Percentiles rank a stretch among this genome's conserved stretches.
phyloP scores from a whole-genome alignment of 92 coral and sea anemone species.

The Parazoanthus atlanticus region DNA sequence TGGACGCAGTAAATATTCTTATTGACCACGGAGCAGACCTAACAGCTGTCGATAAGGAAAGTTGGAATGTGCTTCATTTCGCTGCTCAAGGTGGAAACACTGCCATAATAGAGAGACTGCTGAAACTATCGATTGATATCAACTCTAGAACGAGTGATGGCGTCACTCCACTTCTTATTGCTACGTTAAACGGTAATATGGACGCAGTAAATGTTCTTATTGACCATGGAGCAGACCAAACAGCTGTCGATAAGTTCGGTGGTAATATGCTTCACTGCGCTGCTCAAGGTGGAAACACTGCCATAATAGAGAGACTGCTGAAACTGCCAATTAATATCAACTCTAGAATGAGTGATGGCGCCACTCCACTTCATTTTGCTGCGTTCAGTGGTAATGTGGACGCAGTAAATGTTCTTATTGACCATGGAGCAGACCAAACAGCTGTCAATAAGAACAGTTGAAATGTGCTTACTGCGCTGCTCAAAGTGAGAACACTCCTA shows the following conservation, averaged over 20 bases:
- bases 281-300: constrained; percentile 32
- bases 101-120: no score
- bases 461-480: background rate
- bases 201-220: constrained; percentile 50
- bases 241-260: constrained; percentile 37
- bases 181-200: constrained; percentile 70
- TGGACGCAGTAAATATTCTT: constrained; percentile 2
- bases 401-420: constrained; percentile 21
- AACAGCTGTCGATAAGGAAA: no score
- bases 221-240: background rate
- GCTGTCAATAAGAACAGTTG: background rate
- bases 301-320: constrained; percentile 1
- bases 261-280: constrained; percentile 37
- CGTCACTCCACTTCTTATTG: constrained; percentile 69
- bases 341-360: background rate
- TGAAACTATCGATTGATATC: no score
- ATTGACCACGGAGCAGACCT: no score
- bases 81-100: no score
- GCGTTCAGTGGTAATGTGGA: constrained; percentile 22
- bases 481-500: background rate
- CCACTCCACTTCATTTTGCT: constrained; percentile 37
- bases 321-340: constrained; percentile 32
- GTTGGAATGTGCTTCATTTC: no score
- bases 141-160: constrained; percentile 4
- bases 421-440: constrained; percentile 32